These are phyloP conservation scores for Synanthedon tipuliformis DNA, from an alignment of 2,888 invertebrate genomes.

Conservation along the genomic window DNA sequence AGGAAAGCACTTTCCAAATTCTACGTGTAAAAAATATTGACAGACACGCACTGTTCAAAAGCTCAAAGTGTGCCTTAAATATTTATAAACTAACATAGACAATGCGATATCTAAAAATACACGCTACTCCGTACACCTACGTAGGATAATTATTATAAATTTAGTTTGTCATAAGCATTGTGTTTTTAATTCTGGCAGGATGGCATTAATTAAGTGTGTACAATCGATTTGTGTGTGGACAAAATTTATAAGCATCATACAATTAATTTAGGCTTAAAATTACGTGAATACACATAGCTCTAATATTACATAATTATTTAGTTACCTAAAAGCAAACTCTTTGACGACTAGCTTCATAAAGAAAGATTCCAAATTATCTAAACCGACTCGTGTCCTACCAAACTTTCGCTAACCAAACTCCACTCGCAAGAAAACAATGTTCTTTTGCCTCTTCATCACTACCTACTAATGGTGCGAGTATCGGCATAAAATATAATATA, in stretches of 20 bases:
- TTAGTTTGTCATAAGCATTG: conserved; percentile 67
- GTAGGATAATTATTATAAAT: conserved; percentile 55
- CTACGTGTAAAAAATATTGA: conserved; percentile 58
- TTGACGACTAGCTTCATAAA: conserved; percentile 63
- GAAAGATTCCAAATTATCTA: conserved; percentile 64
- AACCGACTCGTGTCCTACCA: too few relatives aligned
- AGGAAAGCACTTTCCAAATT: conserved; percentile 40
- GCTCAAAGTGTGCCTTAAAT: conserved; percentile 63
- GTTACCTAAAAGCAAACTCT: conserved; percentile 58
- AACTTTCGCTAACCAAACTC: too few relatives aligned
- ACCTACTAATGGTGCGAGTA: too few relatives aligned
- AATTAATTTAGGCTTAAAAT: conserved; percentile 54
- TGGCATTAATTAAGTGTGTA: conserved; percentile 57
- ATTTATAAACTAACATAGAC: conserved; percentile 63
- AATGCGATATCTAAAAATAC: conserved; percentile 70
- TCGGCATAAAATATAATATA: too few relatives aligned
- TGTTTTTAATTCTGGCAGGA: conserved; percentile 65
- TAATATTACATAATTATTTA: conserved; percentile 44
- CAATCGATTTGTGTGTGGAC: conserved; percentile 66
- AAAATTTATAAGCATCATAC: conserved; percentile 55
- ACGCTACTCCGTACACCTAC: conserved; percentile 60
- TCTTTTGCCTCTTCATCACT: too few relatives aligned
- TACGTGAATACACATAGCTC: conserved; percentile 60
- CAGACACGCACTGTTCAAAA: conserved; percentile 54
- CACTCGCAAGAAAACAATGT: too few relatives aligned